A percentile compares a stretch with the other conserved stretches of the same genome.
phyloP scores from a whole-genome alignment of 2,888 invertebrate species.

The Gerris lacustris region DNA sequence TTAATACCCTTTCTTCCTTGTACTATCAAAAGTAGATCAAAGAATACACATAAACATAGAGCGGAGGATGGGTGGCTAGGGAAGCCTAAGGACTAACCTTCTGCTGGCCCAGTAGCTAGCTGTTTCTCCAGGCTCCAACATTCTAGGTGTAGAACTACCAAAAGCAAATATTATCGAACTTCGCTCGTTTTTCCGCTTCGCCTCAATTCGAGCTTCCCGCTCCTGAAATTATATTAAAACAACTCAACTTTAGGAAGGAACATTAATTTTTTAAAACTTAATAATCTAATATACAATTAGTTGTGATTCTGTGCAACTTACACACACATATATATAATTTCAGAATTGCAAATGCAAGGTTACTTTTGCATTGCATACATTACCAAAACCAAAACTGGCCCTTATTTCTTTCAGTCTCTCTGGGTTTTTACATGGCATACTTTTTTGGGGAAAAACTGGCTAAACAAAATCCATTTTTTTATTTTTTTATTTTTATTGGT shows the following conservation, averaged over 20 bases:
- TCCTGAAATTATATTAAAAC: slow-evolving; percentile 39
- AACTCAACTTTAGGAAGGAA: background rate
- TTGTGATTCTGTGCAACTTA: background rate
- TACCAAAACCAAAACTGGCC: too few species aligned
- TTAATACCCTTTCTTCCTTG: too few species aligned
- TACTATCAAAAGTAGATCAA: too few species aligned
- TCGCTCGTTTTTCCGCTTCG: slow-evolving; percentile 63
- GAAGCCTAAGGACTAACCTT: slow-evolving; percentile 40
- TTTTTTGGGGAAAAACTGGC: too few species aligned
- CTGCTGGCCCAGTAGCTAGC: slow-evolving; percentile 75
- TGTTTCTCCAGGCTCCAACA: slow-evolving; percentile 70
- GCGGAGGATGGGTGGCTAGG: too few species aligned
- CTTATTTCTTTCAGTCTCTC: too few species aligned
- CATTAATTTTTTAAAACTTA: background rate
- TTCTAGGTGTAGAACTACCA: slow-evolving; percentile 80
- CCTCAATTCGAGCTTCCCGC: slow-evolving; percentile 66
- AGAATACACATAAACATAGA: too few species aligned
- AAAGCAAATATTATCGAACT: slow-evolving; percentile 70
- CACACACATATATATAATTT: background rate
- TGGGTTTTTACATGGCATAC: too few species aligned
- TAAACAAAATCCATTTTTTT: too few species aligned
- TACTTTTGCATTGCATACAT: too few species aligned
- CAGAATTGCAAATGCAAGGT: too few species aligned
- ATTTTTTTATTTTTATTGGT: too few species aligned
- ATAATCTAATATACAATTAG: slow-evolving; percentile 3